phyloP scores from a whole-genome alignment of 2,113 vertebrate species.

The Rhabdomys dilectus region DNA sequence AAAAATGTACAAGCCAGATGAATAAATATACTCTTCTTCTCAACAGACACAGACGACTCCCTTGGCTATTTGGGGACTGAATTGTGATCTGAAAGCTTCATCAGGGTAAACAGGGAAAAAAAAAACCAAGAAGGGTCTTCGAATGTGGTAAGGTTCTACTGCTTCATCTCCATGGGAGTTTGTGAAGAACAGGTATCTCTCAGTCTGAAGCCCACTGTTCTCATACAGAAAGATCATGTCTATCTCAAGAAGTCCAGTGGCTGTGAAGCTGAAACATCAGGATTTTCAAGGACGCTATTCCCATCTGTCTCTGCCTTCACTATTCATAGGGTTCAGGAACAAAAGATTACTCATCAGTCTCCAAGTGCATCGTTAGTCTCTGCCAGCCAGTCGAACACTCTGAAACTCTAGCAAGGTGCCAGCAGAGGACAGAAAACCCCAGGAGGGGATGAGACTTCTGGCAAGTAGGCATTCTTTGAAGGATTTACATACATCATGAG shows the following conservation, averaged over 20 bases:
- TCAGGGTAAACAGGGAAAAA: background rate
- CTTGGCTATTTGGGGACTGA: background rate
- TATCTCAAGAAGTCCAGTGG: background rate
- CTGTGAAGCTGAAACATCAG: background rate
- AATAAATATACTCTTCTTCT: background rate
- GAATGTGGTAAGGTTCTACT: background rate
- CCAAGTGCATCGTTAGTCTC: background rate
- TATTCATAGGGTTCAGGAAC: background rate
- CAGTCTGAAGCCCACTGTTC: background rate
- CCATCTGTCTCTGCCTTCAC: background rate
- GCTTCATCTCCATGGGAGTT: background rate
- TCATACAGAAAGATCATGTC: background rate
- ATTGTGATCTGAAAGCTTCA: background rate
- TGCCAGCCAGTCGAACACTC: too few species aligned
- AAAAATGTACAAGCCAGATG: conserved; percentile 13
- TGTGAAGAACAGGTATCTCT: background rate
- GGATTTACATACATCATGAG: too few species aligned
- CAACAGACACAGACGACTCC: background rate
- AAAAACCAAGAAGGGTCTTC: background rate
- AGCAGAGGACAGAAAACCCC: background rate
- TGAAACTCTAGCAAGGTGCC: too few species aligned
- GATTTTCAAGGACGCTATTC: fast-evolving
- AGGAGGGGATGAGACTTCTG: background rate
- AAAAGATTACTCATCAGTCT: background rate
- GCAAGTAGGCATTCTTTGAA: background rate